phyloP scores from a whole-genome alignment of 2,797 vertebrate species.

The Sciaenops ocellatus region DNA sequence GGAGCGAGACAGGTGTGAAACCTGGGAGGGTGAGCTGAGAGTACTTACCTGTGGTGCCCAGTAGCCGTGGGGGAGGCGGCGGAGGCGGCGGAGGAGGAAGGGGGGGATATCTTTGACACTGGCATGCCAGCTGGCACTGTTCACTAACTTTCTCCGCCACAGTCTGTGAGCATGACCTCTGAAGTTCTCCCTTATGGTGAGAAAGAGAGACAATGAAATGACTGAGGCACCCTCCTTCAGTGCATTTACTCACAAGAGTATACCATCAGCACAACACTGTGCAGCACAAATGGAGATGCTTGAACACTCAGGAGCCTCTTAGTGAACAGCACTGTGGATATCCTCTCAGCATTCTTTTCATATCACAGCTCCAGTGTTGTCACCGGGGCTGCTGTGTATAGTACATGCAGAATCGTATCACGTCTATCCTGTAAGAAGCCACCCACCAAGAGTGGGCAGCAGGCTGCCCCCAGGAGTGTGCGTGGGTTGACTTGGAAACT shows the following conservation, averaged over 20 bases:
- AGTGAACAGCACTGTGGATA: slow-evolving; percentile 59
- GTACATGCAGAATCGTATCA: slow-evolving; percentile 81
- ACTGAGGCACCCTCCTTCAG: slow-evolving; percentile 56
- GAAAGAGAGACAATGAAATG: slow-evolving; percentile 74
- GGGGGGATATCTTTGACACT: slow-evolving; percentile 93
- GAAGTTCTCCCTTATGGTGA: slow-evolving; percentile 91
- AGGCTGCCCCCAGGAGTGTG: slow-evolving; percentile 84
- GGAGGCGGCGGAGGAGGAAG: slow-evolving; percentile 94
- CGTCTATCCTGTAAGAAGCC: slow-evolving; percentile 81
- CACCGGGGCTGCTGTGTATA: slow-evolving; percentile 70
- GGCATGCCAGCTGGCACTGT: slow-evolving; percentile 93
- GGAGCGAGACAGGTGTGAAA: slow-evolving; percentile 53
- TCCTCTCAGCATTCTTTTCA: slow-evolving; percentile 70
- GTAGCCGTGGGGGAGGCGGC: slow-evolving; percentile 87
- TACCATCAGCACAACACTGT: slow-evolving; percentile 64
- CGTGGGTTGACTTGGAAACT: slow-evolving; percentile 85
- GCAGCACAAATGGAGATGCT: slow-evolving; percentile 68
- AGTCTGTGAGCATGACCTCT: slow-evolving; percentile 94
- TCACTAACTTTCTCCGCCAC: slow-evolving; percentile 89
- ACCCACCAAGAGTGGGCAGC: slow-evolving; percentile 86
- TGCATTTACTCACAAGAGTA: slow-evolving; percentile 59
- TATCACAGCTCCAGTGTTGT: slow-evolving; percentile 66
- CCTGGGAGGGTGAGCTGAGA: slow-evolving; percentile 25
- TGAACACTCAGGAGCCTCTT: slow-evolving; percentile 65
- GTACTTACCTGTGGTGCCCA: slow-evolving; percentile 82